Evolutionary conservation across 2,888 invertebrate genomes (phyloP).

Genomic region (Subacronicta megacephala): DNA sequence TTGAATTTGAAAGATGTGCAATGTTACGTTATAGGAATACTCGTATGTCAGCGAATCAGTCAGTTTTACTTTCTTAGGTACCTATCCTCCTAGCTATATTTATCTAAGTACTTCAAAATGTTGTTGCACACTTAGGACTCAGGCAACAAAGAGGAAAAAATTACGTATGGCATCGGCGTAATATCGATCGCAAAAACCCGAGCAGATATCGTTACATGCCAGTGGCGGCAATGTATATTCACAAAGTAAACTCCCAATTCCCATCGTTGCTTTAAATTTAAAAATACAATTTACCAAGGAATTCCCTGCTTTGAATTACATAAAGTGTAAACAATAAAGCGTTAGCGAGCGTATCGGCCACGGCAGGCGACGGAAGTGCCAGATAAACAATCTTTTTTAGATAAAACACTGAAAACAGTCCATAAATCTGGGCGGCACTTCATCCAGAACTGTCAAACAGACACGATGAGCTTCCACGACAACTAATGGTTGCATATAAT

Average conservation of each 20-base stretch:
- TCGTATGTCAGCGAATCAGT: too few species aligned
- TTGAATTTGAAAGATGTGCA: too few species aligned
- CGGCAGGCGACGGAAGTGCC: slow-evolving; percentile 87
- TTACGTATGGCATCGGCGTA: slow-evolving; percentile 81
- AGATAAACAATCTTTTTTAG: slow-evolving; percentile 89
- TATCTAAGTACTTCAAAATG: too few species aligned
- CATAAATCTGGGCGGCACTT: slow-evolving; percentile 84
- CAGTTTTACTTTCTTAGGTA: too few species aligned
- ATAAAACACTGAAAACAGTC: slow-evolving; percentile 86
- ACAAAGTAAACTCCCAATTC: slow-evolving; percentile 74
- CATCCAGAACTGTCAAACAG: slow-evolving; percentile 80
- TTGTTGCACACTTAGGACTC: slow-evolving; percentile 3
- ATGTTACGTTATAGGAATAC: too few species aligned
- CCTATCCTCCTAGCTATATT: too few species aligned
- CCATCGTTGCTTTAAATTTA: slow-evolving; percentile 79
- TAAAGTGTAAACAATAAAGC: slow-evolving; percentile 89
- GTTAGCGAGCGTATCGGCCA: slow-evolving; percentile 86
- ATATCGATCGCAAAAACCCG: slow-evolving; percentile 82
- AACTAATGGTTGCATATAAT: slow-evolving; percentile 64
- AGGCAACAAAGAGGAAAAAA: slow-evolving; percentile 60
- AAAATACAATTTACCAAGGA: slow-evolving; percentile 87
- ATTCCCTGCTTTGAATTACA: slow-evolving; percentile 89
- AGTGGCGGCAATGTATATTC: slow-evolving; percentile 79
- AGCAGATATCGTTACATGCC: slow-evolving; percentile 77
- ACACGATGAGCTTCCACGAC: slow-evolving; percentile 58